These are phyloP conservation scores for Sebastolobus altivelis DNA, from an alignment of 2,797 vertebrate genomes.

Conservation along the genomic window DNA sequence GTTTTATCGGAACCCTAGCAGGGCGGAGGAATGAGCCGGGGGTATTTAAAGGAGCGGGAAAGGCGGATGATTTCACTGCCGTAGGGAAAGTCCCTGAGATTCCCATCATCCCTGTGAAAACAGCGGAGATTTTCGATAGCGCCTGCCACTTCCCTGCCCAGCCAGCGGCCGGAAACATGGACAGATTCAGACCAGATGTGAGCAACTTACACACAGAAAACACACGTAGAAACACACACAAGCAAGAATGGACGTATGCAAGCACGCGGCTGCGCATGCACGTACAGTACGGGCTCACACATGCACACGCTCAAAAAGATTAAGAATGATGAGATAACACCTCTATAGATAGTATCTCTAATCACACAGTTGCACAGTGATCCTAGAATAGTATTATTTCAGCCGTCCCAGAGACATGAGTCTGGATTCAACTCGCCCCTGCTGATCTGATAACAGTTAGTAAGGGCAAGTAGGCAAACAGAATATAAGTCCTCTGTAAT, in stretches of 20 bases:
- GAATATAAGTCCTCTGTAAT: slow-evolving; percentile 71
- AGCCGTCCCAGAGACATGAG: slow-evolving; percentile 68
- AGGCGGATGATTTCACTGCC: slow-evolving; percentile 85
- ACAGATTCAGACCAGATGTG: slow-evolving; percentile 88
- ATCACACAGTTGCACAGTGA: slow-evolving; percentile 65
- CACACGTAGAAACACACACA: slow-evolving; percentile 24
- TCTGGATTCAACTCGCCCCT: slow-evolving; percentile 59
- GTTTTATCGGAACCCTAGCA: slow-evolving; percentile 80
- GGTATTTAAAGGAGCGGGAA: slow-evolving; percentile 85
- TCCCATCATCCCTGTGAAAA: slow-evolving; percentile 86
- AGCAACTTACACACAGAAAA: slow-evolving; percentile 50
- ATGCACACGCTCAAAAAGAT: slow-evolving; percentile 25
- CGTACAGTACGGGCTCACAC: neutral
- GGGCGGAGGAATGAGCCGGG: slow-evolving; percentile 77
- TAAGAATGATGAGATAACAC: slow-evolving; percentile 65
- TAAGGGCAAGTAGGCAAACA: slow-evolving; percentile 71
- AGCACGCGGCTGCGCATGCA: slow-evolving; percentile 47
- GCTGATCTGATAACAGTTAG: slow-evolving; percentile 74
- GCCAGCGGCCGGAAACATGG: slow-evolving; percentile 82
- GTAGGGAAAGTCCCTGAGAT: slow-evolving; percentile 87
- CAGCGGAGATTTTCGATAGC: slow-evolving; percentile 86
- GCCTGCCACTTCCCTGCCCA: slow-evolving; percentile 85
- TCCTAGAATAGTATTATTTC: slow-evolving; percentile 75
- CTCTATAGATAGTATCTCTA: slow-evolving; percentile 72
- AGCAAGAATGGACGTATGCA: slow-evolving; percentile 46